Conservation (phyloP, 2,888 invertebrate genomes). For the Melolontha melolontha region DNA sequence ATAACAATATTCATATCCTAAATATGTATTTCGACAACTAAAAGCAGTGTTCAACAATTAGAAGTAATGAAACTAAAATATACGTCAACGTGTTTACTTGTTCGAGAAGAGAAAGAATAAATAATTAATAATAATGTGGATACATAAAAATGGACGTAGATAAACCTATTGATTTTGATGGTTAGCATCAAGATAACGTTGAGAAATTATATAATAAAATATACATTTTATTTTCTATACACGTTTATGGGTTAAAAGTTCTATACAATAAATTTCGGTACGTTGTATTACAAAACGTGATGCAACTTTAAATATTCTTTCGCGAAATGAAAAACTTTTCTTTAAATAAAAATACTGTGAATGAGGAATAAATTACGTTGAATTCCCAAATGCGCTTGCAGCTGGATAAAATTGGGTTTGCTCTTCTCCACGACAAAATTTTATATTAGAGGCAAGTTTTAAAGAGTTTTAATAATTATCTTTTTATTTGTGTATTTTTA, state of each 20-base stretch:
- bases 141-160: no score
- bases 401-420: slow-evolving; percentile 27
- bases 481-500: slow-evolving; percentile 21
- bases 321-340: slow-evolving; percentile 36
- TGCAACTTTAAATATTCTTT: slow-evolving; percentile 41
- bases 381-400: slow-evolving; percentile 28
- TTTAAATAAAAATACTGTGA: slow-evolving; percentile 37
- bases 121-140: no score
- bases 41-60: no score
- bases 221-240: slow-evolving; percentile 36
- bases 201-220: slow-evolving; percentile 41
- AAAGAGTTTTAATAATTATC: slow-evolving; percentile 22
- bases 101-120: no score
- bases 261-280: slow-evolving; percentile 43
- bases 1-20: no score
- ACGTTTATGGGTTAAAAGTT: slow-evolving; percentile 44
- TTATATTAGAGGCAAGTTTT: slow-evolving; percentile 25
- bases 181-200: neutral
- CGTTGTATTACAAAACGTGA: slow-evolving; percentile 46
- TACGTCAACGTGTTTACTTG: no score
- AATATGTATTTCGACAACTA: no score
- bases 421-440: slow-evolving; percentile 30
- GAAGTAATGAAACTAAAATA: no score
- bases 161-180: no score
- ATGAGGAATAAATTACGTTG: slow-evolving; percentile 35